These are phyloP conservation scores for Corythoichthys haematopterus DNA, from an alignment of 2,113 vertebrate genomes.

Conservation along the genomic window DNA sequence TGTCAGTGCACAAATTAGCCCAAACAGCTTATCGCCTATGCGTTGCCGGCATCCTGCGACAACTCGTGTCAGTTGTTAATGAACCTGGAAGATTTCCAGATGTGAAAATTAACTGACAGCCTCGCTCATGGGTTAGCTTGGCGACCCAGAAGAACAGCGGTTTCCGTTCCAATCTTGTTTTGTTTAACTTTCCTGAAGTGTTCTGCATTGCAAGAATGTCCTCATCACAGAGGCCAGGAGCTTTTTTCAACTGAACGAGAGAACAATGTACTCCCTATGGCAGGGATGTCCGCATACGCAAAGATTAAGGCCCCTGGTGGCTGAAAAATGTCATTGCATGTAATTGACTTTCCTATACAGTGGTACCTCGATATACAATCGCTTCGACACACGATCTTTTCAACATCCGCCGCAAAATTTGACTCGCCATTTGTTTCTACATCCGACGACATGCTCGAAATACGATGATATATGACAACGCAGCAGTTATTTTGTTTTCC, in stretches of 20 bases:
- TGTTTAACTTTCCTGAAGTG: background rate
- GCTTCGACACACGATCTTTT: too few species aligned
- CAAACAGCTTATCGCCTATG: conserved; percentile 69
- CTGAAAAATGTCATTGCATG: too few species aligned
- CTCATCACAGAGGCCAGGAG: conserved; percentile 4
- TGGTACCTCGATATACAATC: too few species aligned
- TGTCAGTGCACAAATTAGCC: conserved; percentile 68
- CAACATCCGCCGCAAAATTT: too few species aligned
- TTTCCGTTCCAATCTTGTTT: background rate
- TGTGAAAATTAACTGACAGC: conserved; percentile 64
- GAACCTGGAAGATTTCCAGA: conserved; percentile 67
- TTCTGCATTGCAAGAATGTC: conserved; percentile 14
- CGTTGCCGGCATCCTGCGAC: conserved; percentile 46
- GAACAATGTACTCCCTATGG: background rate
- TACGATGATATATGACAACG: too few species aligned
- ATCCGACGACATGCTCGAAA: too few species aligned
- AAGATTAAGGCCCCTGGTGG: too few species aligned
- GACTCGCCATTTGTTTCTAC: too few species aligned
- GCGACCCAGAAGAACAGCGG: background rate
- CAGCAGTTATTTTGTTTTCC: too few species aligned
- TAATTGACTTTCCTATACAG: too few species aligned
- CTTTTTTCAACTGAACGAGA: background rate
- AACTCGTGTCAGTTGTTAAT: conserved; percentile 50
- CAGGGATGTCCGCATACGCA: too few species aligned
- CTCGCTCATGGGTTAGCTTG: conserved; percentile 31